phyloP scores from a whole-genome alignment of 1,140 invertebrate species.

The Homalodisca vitripennis region DNA sequence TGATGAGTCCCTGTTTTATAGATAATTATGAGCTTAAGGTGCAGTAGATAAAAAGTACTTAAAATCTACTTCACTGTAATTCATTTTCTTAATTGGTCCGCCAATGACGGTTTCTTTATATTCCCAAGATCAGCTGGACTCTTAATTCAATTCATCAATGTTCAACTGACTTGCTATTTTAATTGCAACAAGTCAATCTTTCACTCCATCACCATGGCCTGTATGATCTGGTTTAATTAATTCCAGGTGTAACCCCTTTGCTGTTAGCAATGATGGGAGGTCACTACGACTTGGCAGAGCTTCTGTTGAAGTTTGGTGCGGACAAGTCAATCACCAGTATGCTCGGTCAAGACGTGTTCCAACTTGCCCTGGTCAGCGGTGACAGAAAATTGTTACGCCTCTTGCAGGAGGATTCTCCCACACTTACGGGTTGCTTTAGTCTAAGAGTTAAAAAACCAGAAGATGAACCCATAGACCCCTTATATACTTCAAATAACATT shows the following conservation, averaged over 20 bases:
- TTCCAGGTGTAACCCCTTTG: conserved; percentile 9
- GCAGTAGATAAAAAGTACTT: too few species aligned
- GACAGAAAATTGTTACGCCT: background rate
- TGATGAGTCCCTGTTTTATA: too few species aligned
- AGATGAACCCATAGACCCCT: background rate
- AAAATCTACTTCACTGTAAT: too few species aligned
- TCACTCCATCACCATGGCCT: too few species aligned
- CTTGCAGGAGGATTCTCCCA: background rate
- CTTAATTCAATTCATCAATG: too few species aligned
- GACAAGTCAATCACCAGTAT: background rate
- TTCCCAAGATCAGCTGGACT: too few species aligned
- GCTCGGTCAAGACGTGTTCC: background rate
- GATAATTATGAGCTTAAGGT: too few species aligned
- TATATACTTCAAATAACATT: background rate
- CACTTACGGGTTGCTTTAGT: background rate
- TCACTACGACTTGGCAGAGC: background rate
- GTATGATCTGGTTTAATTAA: too few species aligned
- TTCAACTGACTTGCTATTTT: too few species aligned
- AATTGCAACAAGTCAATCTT: too few species aligned
- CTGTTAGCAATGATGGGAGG: background rate
- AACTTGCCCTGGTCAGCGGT: background rate
- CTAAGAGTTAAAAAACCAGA: background rate
- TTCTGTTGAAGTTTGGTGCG: background rate
- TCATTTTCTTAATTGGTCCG: too few species aligned
- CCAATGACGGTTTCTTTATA: too few species aligned